Conservation (phyloP, 2,888 invertebrate genomes). For the Drosophila austrosaltans region DNA sequence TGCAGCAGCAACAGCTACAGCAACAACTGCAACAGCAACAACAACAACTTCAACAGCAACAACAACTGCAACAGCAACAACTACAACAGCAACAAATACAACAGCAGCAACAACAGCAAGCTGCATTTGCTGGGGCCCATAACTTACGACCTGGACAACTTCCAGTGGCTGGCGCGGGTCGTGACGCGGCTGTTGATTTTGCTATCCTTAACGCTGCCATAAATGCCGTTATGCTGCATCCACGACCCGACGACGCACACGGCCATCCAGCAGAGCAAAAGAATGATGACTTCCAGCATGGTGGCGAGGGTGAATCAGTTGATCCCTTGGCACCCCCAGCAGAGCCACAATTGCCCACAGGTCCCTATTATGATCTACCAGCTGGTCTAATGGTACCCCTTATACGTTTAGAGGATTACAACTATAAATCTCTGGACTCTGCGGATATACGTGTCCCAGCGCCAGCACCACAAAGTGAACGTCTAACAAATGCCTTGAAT, state of each 20-base stretch:
- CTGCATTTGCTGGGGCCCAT: conserved; percentile 42
- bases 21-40: conserved; percentile 62
- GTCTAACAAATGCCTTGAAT: conserved; percentile 96
- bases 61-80: conserved; percentile 43
- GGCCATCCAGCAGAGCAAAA: conserved; percentile 26
- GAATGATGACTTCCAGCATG: conserved; percentile 28
- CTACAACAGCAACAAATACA: conserved; percentile 24
- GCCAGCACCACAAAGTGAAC: conserved; percentile 96
- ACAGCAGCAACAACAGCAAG: conserved; percentile 31
- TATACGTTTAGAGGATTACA: conserved; percentile 95
- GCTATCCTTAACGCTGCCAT: conserved; percentile 72
- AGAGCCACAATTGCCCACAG: conserved; percentile 93
- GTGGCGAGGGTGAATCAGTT: conserved; percentile 59
- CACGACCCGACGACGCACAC: conserved; percentile 33
- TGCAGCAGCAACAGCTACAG: conserved; percentile 12
- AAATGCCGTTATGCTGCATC: conserved; percentile 64
- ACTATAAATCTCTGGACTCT: conserved; percentile 95
- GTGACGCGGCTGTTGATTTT: conserved; percentile 57
- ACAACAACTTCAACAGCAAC: conserved; percentile 51
- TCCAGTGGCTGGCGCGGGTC: conserved; percentile 18
- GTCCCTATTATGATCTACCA: conserved; percentile 98
- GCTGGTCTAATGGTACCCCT: conserved; percentile 99
- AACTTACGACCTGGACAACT: conserved; percentile 36
- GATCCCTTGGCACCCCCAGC: conserved; percentile 54
- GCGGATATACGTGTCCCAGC: conserved; percentile 95